These are phyloP conservation scores for Poeciliopsis paucimaculata DNA, from an alignment of 2,797 vertebrate genomes.

Conservation along the genomic window DNA sequence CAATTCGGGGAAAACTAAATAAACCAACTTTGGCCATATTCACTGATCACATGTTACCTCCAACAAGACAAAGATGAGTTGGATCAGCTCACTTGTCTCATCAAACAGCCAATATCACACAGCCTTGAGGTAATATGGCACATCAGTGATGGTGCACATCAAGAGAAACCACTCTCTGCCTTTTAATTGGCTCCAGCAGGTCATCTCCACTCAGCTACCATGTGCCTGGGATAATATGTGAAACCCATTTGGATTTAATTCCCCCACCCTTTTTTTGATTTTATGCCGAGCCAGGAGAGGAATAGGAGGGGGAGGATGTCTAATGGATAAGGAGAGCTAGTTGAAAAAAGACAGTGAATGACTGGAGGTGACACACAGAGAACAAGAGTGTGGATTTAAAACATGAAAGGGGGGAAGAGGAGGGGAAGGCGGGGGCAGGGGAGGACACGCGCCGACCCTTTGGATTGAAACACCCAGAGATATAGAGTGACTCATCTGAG, in stretches of 20 bases:
- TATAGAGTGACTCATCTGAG: slow-evolving; percentile 69
- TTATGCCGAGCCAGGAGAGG: slow-evolving; percentile 29
- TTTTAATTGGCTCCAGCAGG: slow-evolving; percentile 73
- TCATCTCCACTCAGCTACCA: slow-evolving; percentile 48
- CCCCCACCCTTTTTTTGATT: slow-evolving; percentile 56
- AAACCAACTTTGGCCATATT: background rate
- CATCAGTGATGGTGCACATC: slow-evolving; percentile 52
- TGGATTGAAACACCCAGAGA: slow-evolving; percentile 68
- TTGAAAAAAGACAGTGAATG: slow-evolving; percentile 52
- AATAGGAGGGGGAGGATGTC: slow-evolving; percentile 31
- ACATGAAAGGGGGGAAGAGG: slow-evolving; percentile 66
- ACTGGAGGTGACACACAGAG: slow-evolving; percentile 70
- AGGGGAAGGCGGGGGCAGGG: background rate
- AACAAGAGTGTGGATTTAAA: slow-evolving; percentile 72
- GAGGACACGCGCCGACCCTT: slow-evolving; percentile 42
- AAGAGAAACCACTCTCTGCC: slow-evolving; percentile 42
- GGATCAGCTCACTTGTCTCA: slow-evolving; percentile 53
- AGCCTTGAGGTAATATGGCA: slow-evolving; percentile 48
- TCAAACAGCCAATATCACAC: slow-evolving; percentile 61
- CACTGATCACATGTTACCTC: slow-evolving; percentile 40
- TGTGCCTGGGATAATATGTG: slow-evolving; percentile 52
- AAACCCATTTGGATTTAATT: slow-evolving; percentile 67
- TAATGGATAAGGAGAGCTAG: slow-evolving; percentile 69
- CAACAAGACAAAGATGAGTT: slow-evolving; percentile 33
- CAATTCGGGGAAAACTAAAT: background rate